Evolutionary conservation across 2,888 invertebrate genomes (phyloP), one percentile per base, ranked within the genome.

Genomic region (Blastobasis lacticolella): DNA sequence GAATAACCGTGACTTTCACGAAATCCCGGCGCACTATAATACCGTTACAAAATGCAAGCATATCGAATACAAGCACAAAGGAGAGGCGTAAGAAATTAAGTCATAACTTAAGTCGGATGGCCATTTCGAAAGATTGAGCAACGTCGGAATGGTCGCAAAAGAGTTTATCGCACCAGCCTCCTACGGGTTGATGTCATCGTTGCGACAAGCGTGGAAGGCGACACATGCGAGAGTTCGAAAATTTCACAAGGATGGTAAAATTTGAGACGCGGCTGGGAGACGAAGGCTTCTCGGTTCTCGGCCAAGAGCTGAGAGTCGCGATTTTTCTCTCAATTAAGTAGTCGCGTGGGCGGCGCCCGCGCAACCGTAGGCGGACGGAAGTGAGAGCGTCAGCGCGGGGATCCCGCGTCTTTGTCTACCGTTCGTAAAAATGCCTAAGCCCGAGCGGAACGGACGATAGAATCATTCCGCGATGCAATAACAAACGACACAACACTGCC

Each of bases 291-390:
- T 23, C 23, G 23, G 23, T 23, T 23, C 23, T 23, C 23, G 23
- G 64, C 67, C 67, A 71, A 73, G 78, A 78, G 75, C 76, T 76
- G 75, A 74, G 75, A 67, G 67, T 81, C 68, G 85, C 82, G 70
- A 78, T 80, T 80, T 80, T 74, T 53, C 45, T 10, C 46, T 48
- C 49, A 74, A 71, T 75, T 77, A 81, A 81, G 80, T 75, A 71
- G 71, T 23, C 62, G 84, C 84, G 86, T 86, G 74, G 86, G 85
- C 72, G 75, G 79, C 75, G 73, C 71, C 66, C 63, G 71, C 66
- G 63, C 62, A 57, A 55, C 57, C 78, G 86, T 88, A 75, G 88
- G 88, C 85, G 87, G 86, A 78, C 88, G 87, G 88, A 88, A 88
- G 87, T 86, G 84, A 87, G 85, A 87, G 87, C 81, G 72, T 67